Evolutionary conservation across 2,888 invertebrate genomes (phyloP).

Genomic region (Sipha maydis): DNA sequence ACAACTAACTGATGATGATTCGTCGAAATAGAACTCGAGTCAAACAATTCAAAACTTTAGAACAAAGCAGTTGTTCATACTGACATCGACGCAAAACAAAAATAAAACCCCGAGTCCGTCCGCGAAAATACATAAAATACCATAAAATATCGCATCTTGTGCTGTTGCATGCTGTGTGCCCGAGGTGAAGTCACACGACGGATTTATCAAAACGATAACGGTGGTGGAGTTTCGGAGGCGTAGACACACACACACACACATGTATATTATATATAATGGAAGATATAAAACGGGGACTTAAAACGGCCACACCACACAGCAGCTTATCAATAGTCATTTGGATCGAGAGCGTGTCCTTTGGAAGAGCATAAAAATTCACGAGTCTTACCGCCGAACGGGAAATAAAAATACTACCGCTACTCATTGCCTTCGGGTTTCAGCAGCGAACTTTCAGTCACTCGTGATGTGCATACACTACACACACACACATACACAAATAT

Average conservation of each 20-base stretch:
- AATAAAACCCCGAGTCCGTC: not conserved
- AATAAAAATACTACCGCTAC: constrained; percentile 20
- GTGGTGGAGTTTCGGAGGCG: not conserved
- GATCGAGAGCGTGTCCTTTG: constrained; percentile 1
- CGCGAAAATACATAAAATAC: not conserved
- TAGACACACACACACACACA: not conserved
- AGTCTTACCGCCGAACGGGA: constrained; percentile 27
- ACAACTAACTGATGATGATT: not conserved
- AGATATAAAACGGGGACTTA: not conserved
- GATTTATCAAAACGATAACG: not conserved
- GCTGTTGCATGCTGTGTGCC: not conserved
- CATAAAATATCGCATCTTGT: not conserved
- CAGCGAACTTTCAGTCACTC: not conserved
- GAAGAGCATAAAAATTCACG: constrained; percentile 48
- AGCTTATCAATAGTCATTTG: constrained; percentile 39
- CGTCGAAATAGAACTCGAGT: not conserved
- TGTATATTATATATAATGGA: not conserved
- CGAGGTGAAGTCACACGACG: not conserved
- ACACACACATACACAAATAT: too few relatives aligned
- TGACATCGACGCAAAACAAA: not conserved
- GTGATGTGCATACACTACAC: not conserved
- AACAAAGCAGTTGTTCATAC: not conserved
- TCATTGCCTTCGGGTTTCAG: constrained; percentile 24
- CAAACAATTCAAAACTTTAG: not conserved
- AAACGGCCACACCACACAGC: not conserved